These are phyloP conservation scores for Siniperca scherzeri DNA, from an alignment of 2,797 vertebrate genomes.

Conservation along the genomic window DNA sequence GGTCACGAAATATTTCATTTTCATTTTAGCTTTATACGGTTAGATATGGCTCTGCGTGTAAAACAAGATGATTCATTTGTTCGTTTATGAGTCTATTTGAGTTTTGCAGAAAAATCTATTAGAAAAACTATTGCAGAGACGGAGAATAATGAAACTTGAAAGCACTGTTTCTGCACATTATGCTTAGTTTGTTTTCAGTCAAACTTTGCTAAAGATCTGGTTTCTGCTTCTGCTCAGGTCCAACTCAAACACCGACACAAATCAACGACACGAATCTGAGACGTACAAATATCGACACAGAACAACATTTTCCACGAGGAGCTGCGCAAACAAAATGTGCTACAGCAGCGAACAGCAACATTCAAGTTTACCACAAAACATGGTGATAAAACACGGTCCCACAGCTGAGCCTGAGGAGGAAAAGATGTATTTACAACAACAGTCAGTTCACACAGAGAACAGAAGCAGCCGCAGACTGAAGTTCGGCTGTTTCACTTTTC, in stretches of 20 bases:
- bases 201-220: neutral
- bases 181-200: neutral
- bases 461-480: neutral
- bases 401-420: conserved; percentile 28
- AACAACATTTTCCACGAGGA: neutral
- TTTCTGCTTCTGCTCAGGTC: neutral
- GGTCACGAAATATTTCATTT: neutral
- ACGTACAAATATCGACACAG: neutral
- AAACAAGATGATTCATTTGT: neutral
- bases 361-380: neutral
- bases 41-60: neutral
- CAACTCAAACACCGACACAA: neutral
- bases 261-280: conserved; percentile 1
- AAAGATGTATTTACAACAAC: conserved; percentile 18
- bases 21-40: neutral
- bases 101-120: neutral
- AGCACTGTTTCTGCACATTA: neutral
- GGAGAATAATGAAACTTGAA: neutral
- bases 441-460: conserved; percentile 13
- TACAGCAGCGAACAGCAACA: conserved; percentile 2
- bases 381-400: neutral
- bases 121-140: neutral
- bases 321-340: neutral
- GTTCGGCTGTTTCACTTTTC: conserved; percentile 9
- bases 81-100: neutral